Evolutionary conservation across 2,888 invertebrate genomes (phyloP).

Genomic region (Trachelus iudaicus): DNA sequence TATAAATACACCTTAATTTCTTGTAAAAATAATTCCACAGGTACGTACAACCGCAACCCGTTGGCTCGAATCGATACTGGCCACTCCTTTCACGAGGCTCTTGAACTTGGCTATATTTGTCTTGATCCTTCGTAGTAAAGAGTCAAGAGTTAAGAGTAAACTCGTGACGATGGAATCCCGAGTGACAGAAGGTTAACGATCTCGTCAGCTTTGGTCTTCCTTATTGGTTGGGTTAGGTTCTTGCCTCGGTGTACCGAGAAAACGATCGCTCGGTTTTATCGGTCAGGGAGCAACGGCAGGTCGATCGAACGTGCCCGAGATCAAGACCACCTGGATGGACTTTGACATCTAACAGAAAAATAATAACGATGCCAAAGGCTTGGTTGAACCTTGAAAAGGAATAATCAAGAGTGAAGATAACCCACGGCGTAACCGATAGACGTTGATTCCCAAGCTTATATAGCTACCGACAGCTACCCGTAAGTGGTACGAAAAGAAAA

Average conservation of each 20-base stretch:
- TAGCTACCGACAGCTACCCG: background rate
- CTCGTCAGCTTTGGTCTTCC: background rate
- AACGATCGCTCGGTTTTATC: background rate
- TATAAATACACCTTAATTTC: background rate
- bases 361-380: background rate
- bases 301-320: background rate
- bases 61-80: background rate
- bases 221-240: background rate
- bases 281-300: background rate
- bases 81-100: background rate
- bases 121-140: background rate
- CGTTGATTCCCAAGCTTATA: background rate
- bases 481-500: background rate
- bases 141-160: background rate
- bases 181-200: background rate
- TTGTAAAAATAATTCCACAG: background rate
- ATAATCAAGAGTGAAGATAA: background rate
- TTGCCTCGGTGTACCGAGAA: background rate
- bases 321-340: background rate
- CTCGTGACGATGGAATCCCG: background rate
- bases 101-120: background rate
- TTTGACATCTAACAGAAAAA: background rate
- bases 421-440: background rate
- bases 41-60: too few relatives aligned
- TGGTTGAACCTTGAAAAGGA: background rate